Evolutionary conservation across 2,888 invertebrate genomes (phyloP).

Genomic region (Cactoblastis cactorum): DNA sequence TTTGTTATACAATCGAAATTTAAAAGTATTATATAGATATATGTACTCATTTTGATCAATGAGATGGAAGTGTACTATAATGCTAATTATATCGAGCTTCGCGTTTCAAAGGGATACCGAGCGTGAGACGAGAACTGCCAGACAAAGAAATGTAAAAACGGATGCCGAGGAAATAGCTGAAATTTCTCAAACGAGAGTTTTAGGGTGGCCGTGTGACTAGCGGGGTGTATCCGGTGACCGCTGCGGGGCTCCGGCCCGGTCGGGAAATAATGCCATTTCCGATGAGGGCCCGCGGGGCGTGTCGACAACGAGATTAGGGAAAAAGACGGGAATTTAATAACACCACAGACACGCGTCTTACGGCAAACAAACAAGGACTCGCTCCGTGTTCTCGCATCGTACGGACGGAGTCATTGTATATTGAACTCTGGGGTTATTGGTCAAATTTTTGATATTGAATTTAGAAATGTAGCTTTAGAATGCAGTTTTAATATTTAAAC

Average conservation of each 20-base stretch:
- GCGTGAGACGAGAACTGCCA: constrained; percentile 13
- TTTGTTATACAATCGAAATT: neutral
- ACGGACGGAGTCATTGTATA: constrained; percentile 12
- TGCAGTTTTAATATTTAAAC: no score
- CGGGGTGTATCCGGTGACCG: constrained; percentile 63
- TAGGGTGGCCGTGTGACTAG: constrained; percentile 28
- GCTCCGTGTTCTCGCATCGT: constrained; percentile 7
- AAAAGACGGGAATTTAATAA: constrained; percentile 69
- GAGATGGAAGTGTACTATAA: neutral
- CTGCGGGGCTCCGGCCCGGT: constrained; percentile 38
- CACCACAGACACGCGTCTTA: constrained; percentile 55
- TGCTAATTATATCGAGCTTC: constrained; percentile 1
- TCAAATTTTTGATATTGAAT: no score
- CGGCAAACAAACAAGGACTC: constrained; percentile 38
- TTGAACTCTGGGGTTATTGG: constrained; percentile 4
- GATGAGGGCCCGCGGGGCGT: constrained; percentile 66
- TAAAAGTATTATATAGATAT: no score
- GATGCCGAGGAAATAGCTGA: constrained; percentile 45
- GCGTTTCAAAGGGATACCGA: constrained; percentile 6
- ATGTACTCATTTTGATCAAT: no score
- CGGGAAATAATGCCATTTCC: constrained; percentile 73
- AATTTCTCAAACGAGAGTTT: constrained; percentile 49
- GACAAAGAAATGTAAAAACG: constrained; percentile 39
- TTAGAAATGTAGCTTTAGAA: no score
- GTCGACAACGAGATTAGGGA: constrained; percentile 65